Conservation (phyloP, 2,797 vertebrate species). For the Tinamus major region DNA sequence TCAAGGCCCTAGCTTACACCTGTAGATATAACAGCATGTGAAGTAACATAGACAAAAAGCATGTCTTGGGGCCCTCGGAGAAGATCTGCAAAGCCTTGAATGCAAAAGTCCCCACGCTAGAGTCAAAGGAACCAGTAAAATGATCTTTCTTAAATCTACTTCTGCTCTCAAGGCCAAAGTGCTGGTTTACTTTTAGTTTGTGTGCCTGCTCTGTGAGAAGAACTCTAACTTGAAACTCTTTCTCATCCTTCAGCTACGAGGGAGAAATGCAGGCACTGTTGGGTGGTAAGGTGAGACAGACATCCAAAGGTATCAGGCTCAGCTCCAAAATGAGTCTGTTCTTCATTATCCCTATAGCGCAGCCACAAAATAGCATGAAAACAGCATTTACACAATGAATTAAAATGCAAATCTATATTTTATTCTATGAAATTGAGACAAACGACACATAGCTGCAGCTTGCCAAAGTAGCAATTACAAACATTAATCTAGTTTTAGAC, state of each 20-base stretch:
- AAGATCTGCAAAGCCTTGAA: constrained; percentile 44
- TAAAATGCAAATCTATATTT: constrained; percentile 63
- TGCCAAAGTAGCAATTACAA: constrained; percentile 44
- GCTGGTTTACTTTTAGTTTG: constrained; percentile 57
- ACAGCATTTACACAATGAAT: constrained; percentile 28
- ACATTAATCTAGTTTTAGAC: constrained; percentile 37
- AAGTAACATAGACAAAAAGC: constrained; percentile 42
- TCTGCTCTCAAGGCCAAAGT: not conserved
- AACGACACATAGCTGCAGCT: constrained; percentile 28
- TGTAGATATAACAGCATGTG: constrained; percentile 50
- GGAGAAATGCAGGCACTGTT: not conserved
- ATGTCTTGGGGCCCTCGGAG: not conserved
- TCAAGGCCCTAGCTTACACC: constrained; percentile 48
- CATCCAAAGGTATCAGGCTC: not conserved
- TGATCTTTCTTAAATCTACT: constrained; percentile 4
- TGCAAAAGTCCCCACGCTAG: constrained; percentile 13
- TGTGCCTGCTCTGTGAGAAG: constrained; percentile 28
- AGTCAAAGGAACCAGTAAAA: constrained; percentile 51
- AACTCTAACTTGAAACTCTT: constrained; percentile 31
- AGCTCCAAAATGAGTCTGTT: constrained; percentile 17
- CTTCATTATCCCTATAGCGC: constrained; percentile 15
- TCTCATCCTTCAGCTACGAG: not conserved
- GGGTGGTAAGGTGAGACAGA: constrained; percentile 34
- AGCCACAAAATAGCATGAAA: constrained; percentile 17
- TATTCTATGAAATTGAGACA: constrained; percentile 54